Base-by-base conservation (phyloP, 2,888 invertebrate species). In the Malachius bipustulatus region DNA sequence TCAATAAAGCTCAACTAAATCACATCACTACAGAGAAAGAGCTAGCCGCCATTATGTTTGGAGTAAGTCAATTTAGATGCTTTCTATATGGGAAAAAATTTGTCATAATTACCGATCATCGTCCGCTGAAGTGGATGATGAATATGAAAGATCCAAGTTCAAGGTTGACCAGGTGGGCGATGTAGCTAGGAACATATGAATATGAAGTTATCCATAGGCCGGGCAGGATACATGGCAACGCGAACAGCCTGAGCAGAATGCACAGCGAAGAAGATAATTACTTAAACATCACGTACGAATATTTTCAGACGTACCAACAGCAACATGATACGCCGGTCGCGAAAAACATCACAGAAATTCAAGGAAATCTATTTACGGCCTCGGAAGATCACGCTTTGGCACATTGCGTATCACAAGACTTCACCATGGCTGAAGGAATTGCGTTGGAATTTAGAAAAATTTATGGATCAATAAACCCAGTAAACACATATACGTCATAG, bases 1-100 rank as follows among this genome's bases (percentile, higher is more conserved):
- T 43, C 3, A 30, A 35, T 4, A 39, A 37, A 28, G 37, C 41
- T 8, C 12, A 33, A 11, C 9, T 11, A 4, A 33, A 33, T 27
- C 26, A 26, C 26, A 14, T 14, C 26, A 27, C 26, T 3, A 33
- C 26, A n/a, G 33, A 33, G 12, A 24, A 26, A 26, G 26, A 33
- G 26, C 33, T 26, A n/a, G 24, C 14, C 16, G 28, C 16, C 10
- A 28, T 34, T 3, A 12, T 34, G 4, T 34, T 26, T 14, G 28
- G 26, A 8, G 8, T 32, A 16, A 6, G 16, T 9, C 13, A 13
- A 9, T 32, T 32, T 3, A 32, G 32, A n/a, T 19, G 34, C 14
- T 27, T 27, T 32, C 13, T n/a, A n/a, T n/a, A n/a, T n/a, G n/a
- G n/a, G n/a, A n/a, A n/a, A n/a, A n/a, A n/a, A n/a, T n/a, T n/a